Evolutionary conservation across 2,113 vertebrate genomes (phyloP).

Genomic region (Campylomormyrus numenius): DNA sequence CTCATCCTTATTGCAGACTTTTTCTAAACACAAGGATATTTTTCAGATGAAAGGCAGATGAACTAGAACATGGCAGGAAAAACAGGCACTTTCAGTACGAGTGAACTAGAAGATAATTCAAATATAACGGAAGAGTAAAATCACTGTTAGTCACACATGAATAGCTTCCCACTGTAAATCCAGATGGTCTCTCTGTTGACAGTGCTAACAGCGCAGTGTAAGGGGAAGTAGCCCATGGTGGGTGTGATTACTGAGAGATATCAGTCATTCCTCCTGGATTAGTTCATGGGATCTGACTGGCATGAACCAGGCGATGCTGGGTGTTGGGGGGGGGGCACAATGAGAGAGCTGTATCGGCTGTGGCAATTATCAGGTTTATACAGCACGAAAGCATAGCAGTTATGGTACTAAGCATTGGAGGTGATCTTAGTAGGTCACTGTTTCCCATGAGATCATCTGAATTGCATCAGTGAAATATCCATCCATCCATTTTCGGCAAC

Average conservation of each 20-base stretch:
- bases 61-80: neutral
- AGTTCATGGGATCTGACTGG: neutral
- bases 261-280: neutral
- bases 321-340: neutral
- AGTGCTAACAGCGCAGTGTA: neutral
- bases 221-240: neutral
- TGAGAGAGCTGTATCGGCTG: neutral
- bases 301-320: neutral
- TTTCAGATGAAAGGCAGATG: neutral
- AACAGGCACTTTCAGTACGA: neutral
- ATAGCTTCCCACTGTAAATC: neutral
- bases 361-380: neutral
- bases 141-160: neutral
- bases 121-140: neutral
- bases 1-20: neutral
- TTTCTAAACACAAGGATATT: neutral
- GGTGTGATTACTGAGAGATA: neutral
- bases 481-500: too few species aligned
- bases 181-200: neutral
- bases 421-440: neutral
- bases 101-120: neutral
- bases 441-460: neutral
- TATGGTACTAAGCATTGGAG: neutral
- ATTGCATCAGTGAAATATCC: neutral
- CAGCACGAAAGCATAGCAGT: neutral